These are phyloP conservation scores for Sinosuthora webbiana DNA, from an alignment of 2,113 vertebrate genomes.

Conservation along the genomic window DNA sequence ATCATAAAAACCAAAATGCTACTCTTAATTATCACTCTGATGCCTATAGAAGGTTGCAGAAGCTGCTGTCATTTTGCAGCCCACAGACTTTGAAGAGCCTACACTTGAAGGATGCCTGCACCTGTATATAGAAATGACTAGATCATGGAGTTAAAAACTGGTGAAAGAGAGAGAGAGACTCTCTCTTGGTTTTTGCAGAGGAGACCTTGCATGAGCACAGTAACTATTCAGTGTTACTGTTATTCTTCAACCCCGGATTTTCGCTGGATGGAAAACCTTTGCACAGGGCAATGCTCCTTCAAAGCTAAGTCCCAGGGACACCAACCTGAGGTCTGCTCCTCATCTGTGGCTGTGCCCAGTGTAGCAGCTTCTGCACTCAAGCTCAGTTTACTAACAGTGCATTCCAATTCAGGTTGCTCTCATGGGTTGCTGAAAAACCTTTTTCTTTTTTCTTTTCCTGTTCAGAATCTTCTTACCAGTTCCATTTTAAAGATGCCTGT, in stretches of 20 bases:
- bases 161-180: background rate
- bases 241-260: background rate
- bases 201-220: background rate
- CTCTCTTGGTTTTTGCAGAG: background rate
- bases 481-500: slow-evolving; percentile 85
- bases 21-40: background rate
- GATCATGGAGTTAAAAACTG: background rate
- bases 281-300: background rate
- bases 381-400: background rate
- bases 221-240: background rate
- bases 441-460: background rate
- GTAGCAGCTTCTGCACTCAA: background rate
- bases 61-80: background rate
- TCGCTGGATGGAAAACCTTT: background rate
- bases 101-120: background rate
- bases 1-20: background rate
- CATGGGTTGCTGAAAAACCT: background rate
- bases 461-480: slow-evolving; percentile 91
- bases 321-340: background rate
- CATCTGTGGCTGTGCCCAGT: rapidly evolving
- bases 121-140: background rate
- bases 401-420: background rate
- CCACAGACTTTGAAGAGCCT: background rate
- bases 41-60: background rate
- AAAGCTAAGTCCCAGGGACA: background rate